Percentiles rank a stretch among this genome's conserved stretches.
phyloP scores from a whole-genome alignment of 1,140 invertebrate species.

The Doryteuthis pealeii region DNA sequence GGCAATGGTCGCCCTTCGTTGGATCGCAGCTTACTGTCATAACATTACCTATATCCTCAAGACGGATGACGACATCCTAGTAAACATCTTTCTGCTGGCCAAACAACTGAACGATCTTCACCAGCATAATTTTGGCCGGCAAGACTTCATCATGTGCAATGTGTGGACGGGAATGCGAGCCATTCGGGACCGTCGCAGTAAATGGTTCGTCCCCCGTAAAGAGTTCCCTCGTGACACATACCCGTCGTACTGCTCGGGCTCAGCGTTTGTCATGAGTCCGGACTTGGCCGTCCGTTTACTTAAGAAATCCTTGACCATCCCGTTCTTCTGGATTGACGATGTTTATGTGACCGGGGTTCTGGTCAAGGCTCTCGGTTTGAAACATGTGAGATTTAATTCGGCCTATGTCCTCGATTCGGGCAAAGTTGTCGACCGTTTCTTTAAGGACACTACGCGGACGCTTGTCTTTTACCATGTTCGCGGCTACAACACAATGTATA shows the following conservation, averaged over 20 bases:
- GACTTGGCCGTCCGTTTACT: constrained; percentile 55
- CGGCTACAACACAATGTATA: constrained; percentile 33
- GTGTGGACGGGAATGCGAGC: constrained; percentile 50
- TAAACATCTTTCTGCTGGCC: constrained; percentile 62
- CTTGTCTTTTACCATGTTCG: constrained; percentile 38
- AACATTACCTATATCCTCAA: constrained; percentile 64
- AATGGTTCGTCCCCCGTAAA: constrained; percentile 59
- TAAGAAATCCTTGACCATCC: constrained; percentile 39
- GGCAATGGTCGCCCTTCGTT: constrained; percentile 82
- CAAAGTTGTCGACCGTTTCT: constrained; percentile 31
- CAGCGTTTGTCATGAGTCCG: constrained; percentile 55
- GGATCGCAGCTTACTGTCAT: constrained; percentile 70
- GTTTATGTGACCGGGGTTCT: constrained; percentile 59
- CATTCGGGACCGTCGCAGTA: constrained; percentile 54
- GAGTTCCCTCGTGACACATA: constrained; percentile 57
- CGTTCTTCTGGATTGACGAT: constrained; percentile 61
- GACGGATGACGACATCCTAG: constrained; percentile 63
- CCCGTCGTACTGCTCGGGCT: constrained; percentile 61
- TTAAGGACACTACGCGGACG: constrained; percentile 27
- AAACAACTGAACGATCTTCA: constrained; percentile 64
- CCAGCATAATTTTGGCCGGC: constrained; percentile 16
- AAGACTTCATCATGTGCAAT: constrained; percentile 45
- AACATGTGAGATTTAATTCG: constrained; percentile 35
- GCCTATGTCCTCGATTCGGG: constrained; percentile 38
- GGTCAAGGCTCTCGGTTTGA: constrained; percentile 32